Evolutionary conservation across 2,113 vertebrate species (phyloP), one percentile per base, ranked within the genome.

Genomic region (Todiramphus saurophagus): DNA sequence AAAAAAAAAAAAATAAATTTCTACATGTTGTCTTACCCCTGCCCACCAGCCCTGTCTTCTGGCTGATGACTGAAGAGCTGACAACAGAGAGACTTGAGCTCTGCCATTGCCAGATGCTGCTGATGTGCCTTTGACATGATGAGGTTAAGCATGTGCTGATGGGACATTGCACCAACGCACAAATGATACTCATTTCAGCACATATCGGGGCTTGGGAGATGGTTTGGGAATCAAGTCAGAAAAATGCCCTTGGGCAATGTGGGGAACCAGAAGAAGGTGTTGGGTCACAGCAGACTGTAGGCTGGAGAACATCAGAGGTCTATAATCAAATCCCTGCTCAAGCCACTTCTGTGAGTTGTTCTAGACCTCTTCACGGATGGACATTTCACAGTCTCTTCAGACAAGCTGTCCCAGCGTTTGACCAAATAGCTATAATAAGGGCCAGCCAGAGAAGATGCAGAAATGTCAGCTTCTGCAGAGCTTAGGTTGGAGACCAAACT

Each of bases 221-320:
- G 19, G 30, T 6, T 62, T 70, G 9, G 33, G 30, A 62, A 48
- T 60, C 23, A 39, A 51, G 30, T 13, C n/a, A 48, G 44, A 69
- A 85, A 75, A 56, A 51, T 51, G 9, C 5, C 68, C 41, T 19
- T 13, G 41, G 17, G 4, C 41, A 69, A 11, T 7, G 7, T 9
- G 37, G 30, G 7, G 13, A 78, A 48, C 27, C 0, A 0, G 53
- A 83, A 35, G 16, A 53, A 56, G 9, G 2, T 41, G 7, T 4
- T 85, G 27, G 87, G 19, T 9, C 19, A 9, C 8, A 56, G 8
- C 11, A 46, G 16, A n/a, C 14, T 46, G n/a, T 0, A 3, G 33
- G 13, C 2, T n/a, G 35, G 30, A 60, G 50, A 68, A 20, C 10
- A 69, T 2, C 8, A 53, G 14, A 9, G 2, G 1, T 53, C n/a